These are phyloP conservation scores for Cataglyphis rosenhaueri DNA, from an alignment of 2,888 invertebrate genomes.

Conservation along the genomic window DNA sequence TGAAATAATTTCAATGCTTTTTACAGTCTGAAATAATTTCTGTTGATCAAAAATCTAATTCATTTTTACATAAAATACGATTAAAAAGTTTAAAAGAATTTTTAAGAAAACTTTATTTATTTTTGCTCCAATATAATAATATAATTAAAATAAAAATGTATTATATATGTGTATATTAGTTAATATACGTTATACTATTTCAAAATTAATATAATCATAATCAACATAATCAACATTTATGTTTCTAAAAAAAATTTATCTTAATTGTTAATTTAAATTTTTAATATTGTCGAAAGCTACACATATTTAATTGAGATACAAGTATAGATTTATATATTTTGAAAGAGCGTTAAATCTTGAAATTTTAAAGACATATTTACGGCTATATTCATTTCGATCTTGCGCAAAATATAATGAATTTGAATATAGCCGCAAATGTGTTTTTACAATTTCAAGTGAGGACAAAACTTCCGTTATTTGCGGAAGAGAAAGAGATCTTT, in stretches of 20 bases:
- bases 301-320: background rate
- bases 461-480: background rate
- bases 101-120: background rate
- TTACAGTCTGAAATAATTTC: background rate
- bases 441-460: background rate
- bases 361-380: too few relatives aligned
- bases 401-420: background rate
- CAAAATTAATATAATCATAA: conserved; percentile 5
- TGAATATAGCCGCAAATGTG: background rate
- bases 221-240: background rate
- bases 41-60: background rate
- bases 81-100: background rate
- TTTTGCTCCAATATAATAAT: background rate
- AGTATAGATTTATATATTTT: background rate
- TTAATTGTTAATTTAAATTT: background rate
- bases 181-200: background rate
- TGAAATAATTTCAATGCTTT: background rate
- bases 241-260: background rate
- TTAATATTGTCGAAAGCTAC: background rate
- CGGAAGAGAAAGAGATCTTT: background rate
- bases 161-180: conserved; percentile 2
- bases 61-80: background rate
- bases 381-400: too few relatives aligned
- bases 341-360: background rate
- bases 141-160: background rate